Conservation (phyloP, 2,797 vertebrate genomes). For the Botia almorhae region DNA sequence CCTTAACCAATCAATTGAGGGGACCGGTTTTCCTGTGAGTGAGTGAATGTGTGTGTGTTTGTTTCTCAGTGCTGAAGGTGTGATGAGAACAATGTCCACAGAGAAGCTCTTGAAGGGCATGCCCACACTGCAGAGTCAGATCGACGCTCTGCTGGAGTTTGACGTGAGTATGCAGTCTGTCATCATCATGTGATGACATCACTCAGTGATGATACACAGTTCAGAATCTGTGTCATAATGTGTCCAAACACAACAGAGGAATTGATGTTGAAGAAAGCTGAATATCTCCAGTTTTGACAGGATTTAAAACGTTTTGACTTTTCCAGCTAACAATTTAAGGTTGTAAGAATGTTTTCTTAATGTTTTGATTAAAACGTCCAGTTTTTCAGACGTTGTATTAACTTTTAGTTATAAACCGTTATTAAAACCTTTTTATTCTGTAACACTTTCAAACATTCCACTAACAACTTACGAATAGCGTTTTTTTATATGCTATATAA, state of each 20-base stretch:
- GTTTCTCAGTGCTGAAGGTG: slow-evolving; percentile 88
- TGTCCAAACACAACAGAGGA: no score
- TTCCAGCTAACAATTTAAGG: no score
- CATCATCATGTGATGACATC: not conserved
- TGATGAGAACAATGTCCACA: slow-evolving; percentile 95
- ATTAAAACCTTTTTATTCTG: no score
- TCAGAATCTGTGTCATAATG: not conserved
- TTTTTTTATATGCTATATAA: no score
- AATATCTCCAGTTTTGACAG: not conserved
- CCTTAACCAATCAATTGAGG: not conserved
- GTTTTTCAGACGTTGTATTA: no score
- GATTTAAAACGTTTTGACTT: no score
- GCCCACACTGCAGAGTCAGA: slow-evolving; percentile 95
- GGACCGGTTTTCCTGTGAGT: not conserved
- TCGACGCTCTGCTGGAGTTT: slow-evolving; percentile 96
- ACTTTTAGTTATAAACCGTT: no score
- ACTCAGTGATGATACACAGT: not conserved
- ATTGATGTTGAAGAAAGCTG: no score
- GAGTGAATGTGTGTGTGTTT: slow-evolving; percentile 36
- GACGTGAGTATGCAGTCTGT: slow-evolving; percentile 83
- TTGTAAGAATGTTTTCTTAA: no score
- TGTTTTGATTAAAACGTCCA: no score
- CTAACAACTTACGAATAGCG: no score
- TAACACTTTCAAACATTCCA: no score
- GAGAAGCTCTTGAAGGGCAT: slow-evolving; percentile 98